Base-by-base conservation (phyloP, 1,140 invertebrate species). In the Drosophila fuyamai region DNA sequence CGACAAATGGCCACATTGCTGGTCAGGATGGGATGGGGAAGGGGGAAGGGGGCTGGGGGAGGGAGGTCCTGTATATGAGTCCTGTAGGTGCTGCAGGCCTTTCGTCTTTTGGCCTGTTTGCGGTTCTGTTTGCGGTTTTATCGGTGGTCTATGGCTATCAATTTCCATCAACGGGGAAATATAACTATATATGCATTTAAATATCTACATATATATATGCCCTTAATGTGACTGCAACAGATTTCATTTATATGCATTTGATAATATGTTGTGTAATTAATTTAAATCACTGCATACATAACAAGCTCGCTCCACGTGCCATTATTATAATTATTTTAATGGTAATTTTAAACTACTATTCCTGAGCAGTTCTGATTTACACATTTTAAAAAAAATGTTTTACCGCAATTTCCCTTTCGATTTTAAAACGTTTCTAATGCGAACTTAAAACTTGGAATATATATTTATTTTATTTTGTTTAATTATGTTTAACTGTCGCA, bases 31-130 rank as follows among this genome's bases (percentile, higher is more conserved):
- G 14, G 12, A 16, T 43, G 47, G 10, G 47, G 1, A 16, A n/a
- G 1, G 18, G 55, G 8, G 41, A 32, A n/a, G n/a, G n/a, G n/a
- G n/a, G n/a, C n/a, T n/a, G 36, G 6, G 8, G 29, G 1, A 18
- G 58, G 58, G 38, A 7, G 48, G 41, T 36, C 8, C 16, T 68
- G 16, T 8, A 36, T 53, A 36, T 53, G 50, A 36, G 18, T 36
- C 14, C 50, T 5, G 4, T 27, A 32, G 48, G 13, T 9, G n/a
- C 9, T 23, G 5, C 23, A 14, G 66, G 79, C 62, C 67, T 79
- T 73, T 79, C 84, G 76, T 88, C 84, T 80, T 83, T 47, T 76
- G 83, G 83, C 66, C 48, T 77, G 76, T 80, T 77, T 89, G 83
- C 54, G 83, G 83, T 79, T 55, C 51, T 44, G 66, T 44, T 66